Conservation (phyloP, 2,888 invertebrate species). For the Bhutanitis thaidina region DNA sequence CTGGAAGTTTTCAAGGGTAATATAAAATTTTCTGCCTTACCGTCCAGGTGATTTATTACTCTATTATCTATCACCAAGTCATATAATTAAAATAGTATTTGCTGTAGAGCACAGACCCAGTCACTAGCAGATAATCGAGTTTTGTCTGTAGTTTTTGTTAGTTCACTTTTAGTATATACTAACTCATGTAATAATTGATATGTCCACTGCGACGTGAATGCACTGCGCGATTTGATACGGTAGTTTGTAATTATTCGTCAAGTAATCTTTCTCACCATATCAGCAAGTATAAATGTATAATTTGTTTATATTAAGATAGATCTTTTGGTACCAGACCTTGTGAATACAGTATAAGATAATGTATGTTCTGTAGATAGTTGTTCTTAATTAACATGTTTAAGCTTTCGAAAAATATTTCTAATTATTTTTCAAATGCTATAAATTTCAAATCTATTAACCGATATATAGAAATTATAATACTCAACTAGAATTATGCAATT, state of each 20-base stretch:
- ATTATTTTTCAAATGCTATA: too few relatives aligned
- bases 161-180: not conserved
- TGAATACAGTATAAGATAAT: not conserved
- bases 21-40: conserved; percentile 17
- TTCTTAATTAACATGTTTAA: too few relatives aligned
- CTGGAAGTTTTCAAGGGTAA: not conserved
- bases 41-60: conserved; percentile 13
- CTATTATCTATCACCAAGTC: too few relatives aligned
- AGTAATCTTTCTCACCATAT: conserved; percentile 44
- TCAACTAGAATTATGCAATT: too few relatives aligned
- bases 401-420: too few relatives aligned
- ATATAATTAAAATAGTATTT: too few relatives aligned
- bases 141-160: too few relatives aligned
- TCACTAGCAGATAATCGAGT: too few relatives aligned
- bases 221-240: conserved; percentile 72
- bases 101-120: too few relatives aligned
- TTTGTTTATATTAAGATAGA: not conserved
- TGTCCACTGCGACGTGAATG: conserved; percentile 30
- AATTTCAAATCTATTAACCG: too few relatives aligned
- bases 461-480: too few relatives aligned
- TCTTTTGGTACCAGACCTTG: not conserved
- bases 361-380: too few relatives aligned
- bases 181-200: conserved; percentile 1
- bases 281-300: conserved; percentile 28
- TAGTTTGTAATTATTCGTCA: conserved; percentile 55